A percentile compares a stretch with the other conserved stretches of the same genome.
These are phyloP conservation scores for Periophthalmodon schlosseri DNA, from an alignment of 2,113 vertebrate species.

Conservation along the genomic window DNA sequence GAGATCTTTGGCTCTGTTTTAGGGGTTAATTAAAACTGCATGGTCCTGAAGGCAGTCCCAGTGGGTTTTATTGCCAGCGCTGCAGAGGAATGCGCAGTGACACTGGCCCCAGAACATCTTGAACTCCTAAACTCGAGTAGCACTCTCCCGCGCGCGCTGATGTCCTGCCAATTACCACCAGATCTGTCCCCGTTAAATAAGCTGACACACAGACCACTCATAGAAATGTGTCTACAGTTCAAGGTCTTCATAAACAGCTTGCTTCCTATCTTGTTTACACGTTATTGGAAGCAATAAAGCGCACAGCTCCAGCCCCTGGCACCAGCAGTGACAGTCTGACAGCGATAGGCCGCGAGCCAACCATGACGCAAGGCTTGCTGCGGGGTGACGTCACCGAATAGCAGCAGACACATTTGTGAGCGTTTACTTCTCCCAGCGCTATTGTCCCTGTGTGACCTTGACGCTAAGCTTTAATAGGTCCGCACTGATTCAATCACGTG, in stretches of 20 bases:
- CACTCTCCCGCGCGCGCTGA: neutral
- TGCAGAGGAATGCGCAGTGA: conserved; percentile 55
- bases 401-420: conserved; percentile 27
- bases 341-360: conserved; percentile 70
- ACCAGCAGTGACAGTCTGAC: conserved; percentile 62
- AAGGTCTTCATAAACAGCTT: conserved; percentile 7
- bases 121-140: conserved; percentile 15
- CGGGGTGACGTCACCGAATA: conserved; percentile 47
- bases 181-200: conserved; percentile 1
- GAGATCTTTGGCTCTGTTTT: conserved; percentile 44
- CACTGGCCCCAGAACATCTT: conserved; percentile 38
- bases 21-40: conserved; percentile 60
- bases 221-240: conserved; percentile 12
- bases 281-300: conserved; percentile 46
- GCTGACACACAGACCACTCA: neutral
- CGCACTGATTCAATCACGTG: conserved; percentile 46
- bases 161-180: neutral
- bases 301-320: conserved; percentile 43
- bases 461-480: conserved; percentile 12
- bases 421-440: neutral
- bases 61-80: conserved; percentile 33
- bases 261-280: conserved; percentile 15
- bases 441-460: conserved; percentile 20
- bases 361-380: conserved; percentile 60
- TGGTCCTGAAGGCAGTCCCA: conserved; percentile 47